Evolutionary conservation across 2,113 vertebrate genomes (phyloP), one percentile per base, ranked within the genome.

Genomic region (Craseonycteris thonglongyai): DNA sequence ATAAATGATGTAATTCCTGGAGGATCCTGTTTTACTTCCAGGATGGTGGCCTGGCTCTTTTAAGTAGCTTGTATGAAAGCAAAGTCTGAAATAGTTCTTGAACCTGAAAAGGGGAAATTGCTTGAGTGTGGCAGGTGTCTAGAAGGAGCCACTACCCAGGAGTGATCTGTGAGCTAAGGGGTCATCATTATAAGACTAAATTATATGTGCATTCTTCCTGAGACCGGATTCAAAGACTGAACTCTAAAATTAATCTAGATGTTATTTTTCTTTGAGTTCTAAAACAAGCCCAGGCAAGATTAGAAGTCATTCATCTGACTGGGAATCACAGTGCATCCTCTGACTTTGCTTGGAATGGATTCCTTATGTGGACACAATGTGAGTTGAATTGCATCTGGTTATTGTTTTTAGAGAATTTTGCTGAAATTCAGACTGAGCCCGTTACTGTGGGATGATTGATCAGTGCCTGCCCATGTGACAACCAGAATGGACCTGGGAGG

Each of bases 1-100:
- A 96, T 96, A 96, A 82, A 90, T 97, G 96, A 97, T 89, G 95
- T 96, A 84, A 96, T 97, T 96, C 88, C 56, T 96, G 56, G 81
- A 90, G 56, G 92, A 94, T 85, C 66, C 92, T 26, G 40, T 92
- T 92, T 82, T 84, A 24, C 54, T 93, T 80, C 33, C 24, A 90
- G 51, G 28, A 79, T 74, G 76, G 93, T 92, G 80, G 71, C 83
- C 82, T 88, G 69, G 71, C 94, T 95, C 81, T 80, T 63, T 87
- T 78, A 71, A 95, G 74, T 58, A 65, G n/a, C 59, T 47, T n/a
- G 2, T 21, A 93, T 33, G 71, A 90, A 42, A 92, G 61, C 5
- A 38, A 58, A 76, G 38, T 40, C 76, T 78, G 91, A 95, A 96
- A 49, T 5, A 2, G 30, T 76, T 85, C 75, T 95, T 56, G 75